Evolutionary conservation across 2,888 invertebrate genomes (phyloP), one percentile per base, ranked within the genome.

Genomic region (Disparrhopalites patrizii): DNA sequence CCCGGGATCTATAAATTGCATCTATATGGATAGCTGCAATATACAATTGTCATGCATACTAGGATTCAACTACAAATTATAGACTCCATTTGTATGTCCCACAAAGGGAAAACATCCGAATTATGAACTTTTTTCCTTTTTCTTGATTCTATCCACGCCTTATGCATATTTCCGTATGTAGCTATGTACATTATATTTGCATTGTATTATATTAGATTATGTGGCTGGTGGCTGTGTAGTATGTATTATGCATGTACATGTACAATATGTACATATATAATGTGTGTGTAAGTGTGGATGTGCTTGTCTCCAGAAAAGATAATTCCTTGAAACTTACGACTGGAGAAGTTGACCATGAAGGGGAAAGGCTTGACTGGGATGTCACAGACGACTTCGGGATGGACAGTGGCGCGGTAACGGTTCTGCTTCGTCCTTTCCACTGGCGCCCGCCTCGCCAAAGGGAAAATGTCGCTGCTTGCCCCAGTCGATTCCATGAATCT

Each of bases 321-420:
- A 58, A 51, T 52, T 36, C 8, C 36, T 36, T 18, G n/a, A 43
- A 40, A 65, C 70, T 68, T 62, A 43, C 43, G 5, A 73, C 74
- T 72, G 60, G 74, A 73, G 69, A 71, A 71, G 60, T 75, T 73
- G 61, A 73, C 72, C 68, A 70, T 69, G 57, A 70, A 74, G 20
- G 72, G 73, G 47, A 68, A 62, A 23, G 71, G 74, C 66, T 71
- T 71, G 23, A 65, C 70, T 18, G 84, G 84, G 79, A 85, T 84
- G 74, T 84, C 83, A 76, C 81, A 85, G 18, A 83, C 83, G 65
- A 84, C 81, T 79, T 84, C 81, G 0, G 84, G 84, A 78, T 85
- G 83, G 28, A 84, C 80, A 4, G 82, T 83, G 55, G 75, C 67
- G 60, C 75, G 74, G 27, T 70, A 70, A 36, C 70, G 68, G 47